Evolutionary conservation across 2,888 invertebrate species (phyloP), one percentile per base, ranked within the genome.

Genomic region (Esperia sulphurella): DNA sequence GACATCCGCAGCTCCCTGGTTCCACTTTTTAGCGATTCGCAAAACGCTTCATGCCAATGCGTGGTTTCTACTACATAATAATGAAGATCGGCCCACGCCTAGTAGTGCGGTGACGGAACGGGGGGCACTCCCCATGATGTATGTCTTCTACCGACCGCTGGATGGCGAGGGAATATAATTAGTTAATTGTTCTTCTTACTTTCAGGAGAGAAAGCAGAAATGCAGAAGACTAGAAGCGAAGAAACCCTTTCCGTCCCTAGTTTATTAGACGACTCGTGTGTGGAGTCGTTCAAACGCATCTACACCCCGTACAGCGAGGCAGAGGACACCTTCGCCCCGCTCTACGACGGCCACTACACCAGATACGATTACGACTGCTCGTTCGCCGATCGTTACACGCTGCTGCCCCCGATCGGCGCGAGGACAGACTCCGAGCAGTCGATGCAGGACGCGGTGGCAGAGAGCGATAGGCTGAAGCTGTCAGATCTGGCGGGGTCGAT

Each of bases 171-270:
- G n/a, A n/a, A n/a, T n/a, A n/a, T n/a, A n/a, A n/a, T n/a, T n/a
- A n/a, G n/a, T n/a, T n/a, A n/a, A n/a, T n/a, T n/a, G n/a, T n/a
- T n/a, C n/a, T n/a, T n/a, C n/a, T n/a, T n/a, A 5, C n/a, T 10
- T 9, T 38, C 65, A 74, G 71, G 59, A 8, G 77, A 81, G 44
- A 77, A 77, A 54, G 68, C 68, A 13, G 83, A 84, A 35, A 84
- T 89, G 42, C 86, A 87, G 53, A 90, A 88, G 66, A 87, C 89
- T 0, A 67, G 87, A 30, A 87, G 85, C 66, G 89, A 88, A 53
- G 88, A 89, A 54, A 81, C 78, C 7, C 63, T 89, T 5, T 76
- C 83, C 58, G 76, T 75, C 54, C 69, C 78, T 8, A 68, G 77
- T 9, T 55, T 82, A 43, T 60, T 81, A 29, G 83, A 82, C 45